Conservation (phyloP, 2,113 vertebrate species). For the Thymallus thymallus region DNA sequence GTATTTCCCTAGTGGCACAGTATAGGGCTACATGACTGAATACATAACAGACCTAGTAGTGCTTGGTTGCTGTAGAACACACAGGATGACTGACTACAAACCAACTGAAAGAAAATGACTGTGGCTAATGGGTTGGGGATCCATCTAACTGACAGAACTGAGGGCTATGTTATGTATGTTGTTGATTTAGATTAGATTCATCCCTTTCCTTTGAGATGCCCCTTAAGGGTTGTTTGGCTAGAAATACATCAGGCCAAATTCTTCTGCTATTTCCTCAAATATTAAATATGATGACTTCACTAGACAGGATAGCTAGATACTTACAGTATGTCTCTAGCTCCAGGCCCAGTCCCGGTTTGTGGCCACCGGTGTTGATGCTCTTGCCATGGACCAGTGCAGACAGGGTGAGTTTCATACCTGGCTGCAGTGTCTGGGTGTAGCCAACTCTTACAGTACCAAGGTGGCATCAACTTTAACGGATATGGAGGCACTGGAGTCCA, state of each 20-base stretch:
- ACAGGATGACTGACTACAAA: no score
- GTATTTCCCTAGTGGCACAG: conserved; percentile 76
- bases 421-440: conserved; percentile 92
- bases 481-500: conserved; percentile 90
- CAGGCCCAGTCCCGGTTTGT: conserved; percentile 95
- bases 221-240: conserved; percentile 71
- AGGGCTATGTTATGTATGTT: conserved; percentile 71
- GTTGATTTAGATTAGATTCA: conserved; percentile 64
- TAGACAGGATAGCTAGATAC: conserved; percentile 36
- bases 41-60: conserved; percentile 70
- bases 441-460: conserved; percentile 94
- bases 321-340: conserved; percentile 96
- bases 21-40: conserved; percentile 77
- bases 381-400: conserved; percentile 94
- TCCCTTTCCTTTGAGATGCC: conserved; percentile 58
- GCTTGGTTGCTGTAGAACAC: conserved; percentile 44
- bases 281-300: conserved; percentile 43
- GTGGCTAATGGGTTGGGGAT: conserved; percentile 10
- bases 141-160: conserved; percentile 65
- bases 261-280: conserved; percentile 67
- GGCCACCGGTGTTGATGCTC: conserved; percentile 93
- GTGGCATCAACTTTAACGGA: conserved; percentile 95
- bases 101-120: conserved; percentile 30
- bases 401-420: conserved; percentile 92
- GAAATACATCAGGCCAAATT: conserved; percentile 83